phyloP scores from a whole-genome alignment of 2,888 invertebrate genomes.

The Drosophila quinaria region DNA sequence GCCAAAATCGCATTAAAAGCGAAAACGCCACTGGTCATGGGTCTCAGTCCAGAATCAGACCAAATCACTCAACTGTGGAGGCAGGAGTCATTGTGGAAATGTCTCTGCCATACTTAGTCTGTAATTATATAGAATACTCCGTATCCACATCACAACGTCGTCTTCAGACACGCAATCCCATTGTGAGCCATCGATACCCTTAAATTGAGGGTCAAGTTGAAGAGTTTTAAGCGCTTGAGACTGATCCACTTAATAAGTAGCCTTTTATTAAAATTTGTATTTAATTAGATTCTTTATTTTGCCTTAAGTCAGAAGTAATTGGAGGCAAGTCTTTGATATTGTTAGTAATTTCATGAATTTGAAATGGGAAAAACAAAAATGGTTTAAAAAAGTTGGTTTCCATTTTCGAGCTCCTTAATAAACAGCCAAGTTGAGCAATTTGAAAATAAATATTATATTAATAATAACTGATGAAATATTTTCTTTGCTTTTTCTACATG shows the following conservation, averaged over 20 bases:
- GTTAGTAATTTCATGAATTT: neutral
- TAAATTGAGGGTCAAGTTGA: neutral
- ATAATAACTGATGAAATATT: no score
- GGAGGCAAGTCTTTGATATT: neutral
- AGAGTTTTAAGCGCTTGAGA: slow-evolving; percentile 4
- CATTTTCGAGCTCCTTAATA: neutral
- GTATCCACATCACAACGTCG: neutral
- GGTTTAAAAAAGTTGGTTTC: neutral
- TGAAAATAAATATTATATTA: no score
- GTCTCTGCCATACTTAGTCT: slow-evolving; percentile 33
- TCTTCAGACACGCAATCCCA: slow-evolving; percentile 29
- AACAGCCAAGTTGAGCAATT: no score
- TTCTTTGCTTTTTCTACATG: no score
- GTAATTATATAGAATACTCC: slow-evolving; percentile 43
- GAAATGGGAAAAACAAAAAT: neutral
- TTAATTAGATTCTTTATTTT: slow-evolving; percentile 4
- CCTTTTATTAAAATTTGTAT: neutral
- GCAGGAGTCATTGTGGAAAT: slow-evolving; percentile 8
- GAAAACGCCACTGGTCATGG: slow-evolving; percentile 43
- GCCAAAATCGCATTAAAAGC: slow-evolving; percentile 66
- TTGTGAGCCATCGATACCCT: slow-evolving; percentile 16
- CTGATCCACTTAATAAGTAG: slow-evolving; percentile 12
- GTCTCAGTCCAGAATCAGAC: slow-evolving; percentile 36
- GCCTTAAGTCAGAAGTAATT: neutral
- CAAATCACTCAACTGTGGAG: slow-evolving; percentile 39